Evolutionary conservation across 2,797 vertebrate species (phyloP), one percentile per base, ranked within the genome.

Genomic region (Alosa sapidissima): DNA sequence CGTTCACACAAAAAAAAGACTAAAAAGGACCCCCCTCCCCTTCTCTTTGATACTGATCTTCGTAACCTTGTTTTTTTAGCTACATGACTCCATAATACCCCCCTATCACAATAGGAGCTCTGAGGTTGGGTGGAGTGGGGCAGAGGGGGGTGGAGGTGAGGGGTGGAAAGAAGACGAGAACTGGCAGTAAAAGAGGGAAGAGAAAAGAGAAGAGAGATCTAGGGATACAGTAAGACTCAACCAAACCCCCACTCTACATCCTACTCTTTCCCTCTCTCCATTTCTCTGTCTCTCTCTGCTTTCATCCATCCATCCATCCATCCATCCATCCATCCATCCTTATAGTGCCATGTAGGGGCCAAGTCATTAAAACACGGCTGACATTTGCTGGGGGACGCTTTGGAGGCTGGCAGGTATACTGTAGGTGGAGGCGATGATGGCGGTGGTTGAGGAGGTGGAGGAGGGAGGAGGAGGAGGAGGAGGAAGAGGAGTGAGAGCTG

Each of bases 1-100:
- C 68, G n/a, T 45, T 45, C 36, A 75, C 36, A 75, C 68, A 75
- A 75, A 75, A 62, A 62, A 54, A 68, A 75, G 68, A 75, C 68
- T 45, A 75, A 41, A 75, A 75, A 75, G 68, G 41, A 75, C 68
- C 68, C 68, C 68, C 2, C 68, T n/a, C 55, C 33, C n/a, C 36
- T 85, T 58, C 90, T 89, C 92, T 94, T 94, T 95, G 94, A 95
- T 95, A 95, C 91, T 82, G 92, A 95, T 95, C 93, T 94, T 91
- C 92, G 94, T 91, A 92, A 93, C 94, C 93, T 93, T 93, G 93
- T 95, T 94, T 94, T 62, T 94, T 93, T 91, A 93, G 93, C 93
- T 91, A 93, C 92, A 92, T 92, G 91, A 89, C 92, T 93, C 91
- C 92, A 92, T 91, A 94, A 93, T 94, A 94, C 93, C 92, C 91